Conservation (phyloP, 1,140 invertebrate genomes). For the Brachionus calyciflorus region DNA sequence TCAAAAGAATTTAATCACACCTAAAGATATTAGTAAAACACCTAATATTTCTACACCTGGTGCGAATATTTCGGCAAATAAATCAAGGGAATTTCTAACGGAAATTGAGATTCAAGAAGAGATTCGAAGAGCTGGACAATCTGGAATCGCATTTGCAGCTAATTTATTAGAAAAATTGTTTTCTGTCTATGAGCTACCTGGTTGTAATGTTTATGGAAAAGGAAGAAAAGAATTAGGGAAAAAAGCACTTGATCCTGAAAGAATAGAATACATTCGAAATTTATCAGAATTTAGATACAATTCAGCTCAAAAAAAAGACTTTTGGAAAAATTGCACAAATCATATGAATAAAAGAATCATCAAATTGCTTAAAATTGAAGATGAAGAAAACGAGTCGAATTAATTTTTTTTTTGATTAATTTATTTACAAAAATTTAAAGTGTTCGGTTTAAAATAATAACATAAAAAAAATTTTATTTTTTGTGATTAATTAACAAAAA, state of each 20-base stretch:
- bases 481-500: not conserved
- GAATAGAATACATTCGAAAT: not conserved
- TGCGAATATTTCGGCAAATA: not conserved
- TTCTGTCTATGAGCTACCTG: not conserved
- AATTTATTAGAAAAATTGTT: slow-evolving; percentile 8
- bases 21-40: not conserved
- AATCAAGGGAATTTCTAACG: not conserved
- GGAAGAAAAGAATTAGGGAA: not conserved
- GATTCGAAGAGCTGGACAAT: not conserved
- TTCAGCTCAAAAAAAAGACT: not conserved
- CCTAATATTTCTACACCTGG: not conserved
- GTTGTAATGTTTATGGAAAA: slow-evolving; percentile 25
- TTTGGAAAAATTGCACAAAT: not conserved
- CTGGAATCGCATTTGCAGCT: not conserved
- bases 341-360: not conserved
- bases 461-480: too few relatives aligned
- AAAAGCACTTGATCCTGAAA: slow-evolving; percentile 1
- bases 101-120: not conserved
- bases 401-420: too few relatives aligned
- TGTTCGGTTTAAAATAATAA: too few relatives aligned
- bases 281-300: not conserved
- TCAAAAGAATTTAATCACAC: not conserved
- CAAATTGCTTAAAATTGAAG: not conserved
- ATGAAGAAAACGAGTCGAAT: too few relatives aligned
- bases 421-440: too few relatives aligned